Percentiles rank a stretch among this genome's conserved stretches.
Conservation (phyloP, 2,888 invertebrate species). For the Helleia helle region DNA sequence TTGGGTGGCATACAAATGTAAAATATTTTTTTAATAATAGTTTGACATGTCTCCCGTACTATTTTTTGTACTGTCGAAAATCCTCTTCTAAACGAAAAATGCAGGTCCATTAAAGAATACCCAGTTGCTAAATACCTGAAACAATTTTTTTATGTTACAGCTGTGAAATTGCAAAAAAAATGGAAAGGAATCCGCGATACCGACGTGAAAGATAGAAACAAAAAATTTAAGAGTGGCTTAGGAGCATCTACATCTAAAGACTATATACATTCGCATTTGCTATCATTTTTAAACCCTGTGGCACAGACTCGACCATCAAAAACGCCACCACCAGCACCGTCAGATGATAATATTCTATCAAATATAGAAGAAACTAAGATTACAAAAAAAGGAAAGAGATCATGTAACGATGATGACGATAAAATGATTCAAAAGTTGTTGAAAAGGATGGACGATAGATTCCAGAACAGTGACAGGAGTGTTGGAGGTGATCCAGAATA, state of each 20-base stretch:
- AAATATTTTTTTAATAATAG: background rate
- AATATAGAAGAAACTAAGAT: conserved; percentile 16
- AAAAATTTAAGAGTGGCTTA: background rate
- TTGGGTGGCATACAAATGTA: background rate
- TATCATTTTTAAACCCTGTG: background rate
- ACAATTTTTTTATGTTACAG: conserved; percentile 17
- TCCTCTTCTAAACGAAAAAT: background rate
- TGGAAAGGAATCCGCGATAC: background rate
- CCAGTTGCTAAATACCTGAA: conserved; percentile 9
- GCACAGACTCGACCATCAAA: background rate
- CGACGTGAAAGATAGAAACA: background rate
- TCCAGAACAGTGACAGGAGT: background rate
- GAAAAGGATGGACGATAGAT: conserved; percentile 19
- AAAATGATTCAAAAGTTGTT: conserved; percentile 15
- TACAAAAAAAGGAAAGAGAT: conserved; percentile 21
- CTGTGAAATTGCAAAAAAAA: conserved; percentile 7
- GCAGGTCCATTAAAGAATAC: background rate
- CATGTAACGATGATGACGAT: conserved; percentile 21
- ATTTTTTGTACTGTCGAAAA: background rate
- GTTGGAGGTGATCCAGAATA: background rate
- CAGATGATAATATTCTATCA: background rate
- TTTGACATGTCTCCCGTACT: background rate
- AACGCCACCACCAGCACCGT: background rate
- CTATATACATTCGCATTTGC: background rate
- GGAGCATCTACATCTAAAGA: background rate